A percentile compares a stretch with the other conserved stretches of the same genome.
phyloP scores from a whole-genome alignment of 1,140 invertebrate genomes.

The Heliconius congener region DNA sequence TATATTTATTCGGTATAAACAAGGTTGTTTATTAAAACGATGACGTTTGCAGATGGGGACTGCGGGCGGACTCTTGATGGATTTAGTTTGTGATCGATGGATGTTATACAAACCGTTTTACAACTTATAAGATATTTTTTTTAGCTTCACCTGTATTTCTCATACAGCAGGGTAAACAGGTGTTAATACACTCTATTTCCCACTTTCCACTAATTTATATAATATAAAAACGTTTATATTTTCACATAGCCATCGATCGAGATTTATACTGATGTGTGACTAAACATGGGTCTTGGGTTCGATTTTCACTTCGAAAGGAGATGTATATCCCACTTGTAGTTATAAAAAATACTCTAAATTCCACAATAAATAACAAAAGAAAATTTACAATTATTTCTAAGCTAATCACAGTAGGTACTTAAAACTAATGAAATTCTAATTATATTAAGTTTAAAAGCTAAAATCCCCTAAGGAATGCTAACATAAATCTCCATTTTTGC shows the following conservation, averaged over 20 bases:
- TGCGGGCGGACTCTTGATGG: background rate
- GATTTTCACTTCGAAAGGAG: too few relatives aligned
- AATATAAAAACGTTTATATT: too few relatives aligned
- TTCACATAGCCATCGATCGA: too few relatives aligned
- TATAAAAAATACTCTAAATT: too few relatives aligned
- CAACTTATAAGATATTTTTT: too few relatives aligned
- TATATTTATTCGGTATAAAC: background rate
- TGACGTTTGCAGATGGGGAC: background rate
- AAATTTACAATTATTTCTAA: background rate
- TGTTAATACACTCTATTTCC: too few relatives aligned
- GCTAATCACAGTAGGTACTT: background rate
- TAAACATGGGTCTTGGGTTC: too few relatives aligned
- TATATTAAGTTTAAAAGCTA: background rate
- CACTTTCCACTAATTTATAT: too few relatives aligned
- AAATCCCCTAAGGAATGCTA: background rate
- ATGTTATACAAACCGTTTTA: background rate
- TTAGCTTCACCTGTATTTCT: too few relatives aligned
- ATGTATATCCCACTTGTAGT: too few relatives aligned
- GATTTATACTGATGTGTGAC: too few relatives aligned
- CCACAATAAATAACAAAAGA: background rate
- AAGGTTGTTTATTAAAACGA: background rate
- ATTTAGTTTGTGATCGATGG: constrained; percentile 3
- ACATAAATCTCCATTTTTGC: constrained; percentile 9
- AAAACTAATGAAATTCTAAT: background rate
- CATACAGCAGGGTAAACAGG: too few relatives aligned